Evolutionary conservation across 2,888 invertebrate species (phyloP), one percentile per base, ranked within the genome.

Genomic region (Aporophyla lueneburgensis): DNA sequence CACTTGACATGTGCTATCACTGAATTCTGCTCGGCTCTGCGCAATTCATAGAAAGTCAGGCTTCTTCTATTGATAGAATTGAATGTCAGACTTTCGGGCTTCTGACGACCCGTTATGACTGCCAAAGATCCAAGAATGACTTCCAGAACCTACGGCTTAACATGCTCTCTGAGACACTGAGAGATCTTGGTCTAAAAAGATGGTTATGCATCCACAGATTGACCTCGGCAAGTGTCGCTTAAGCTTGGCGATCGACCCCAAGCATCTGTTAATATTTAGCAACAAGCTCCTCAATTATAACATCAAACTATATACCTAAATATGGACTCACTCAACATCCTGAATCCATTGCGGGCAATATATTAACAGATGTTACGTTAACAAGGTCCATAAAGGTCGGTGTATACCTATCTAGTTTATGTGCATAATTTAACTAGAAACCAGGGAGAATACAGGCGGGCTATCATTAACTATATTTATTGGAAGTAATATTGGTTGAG

Each of bases 261-360:
- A 19, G 27, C 9, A 1, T 5, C 5, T n/a, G n/a, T 54, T 54
- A 54, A n/a, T 5, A 54, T 54, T 54, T 2, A n/a, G 6, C 24
- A 5, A 14, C 2, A 5, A 14, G 2, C 56, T 14, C 0, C 12
- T 46, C 5, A 14, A 24, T 9, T n/a, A 24, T 21, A 33, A 14
- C 5, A 27, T 19, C 27, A 76, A 53, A 53, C n/a, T 65, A n/a
- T n/a, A 24, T 10, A 40, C 4, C 24, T 14, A 76, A 76, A 61
- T 61, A 66, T 40, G 7, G 6, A 75, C 43, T 49, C 19, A 10
- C 12, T 67, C 49, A 53, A 83, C 33, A 67, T 62, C n/a, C 10
- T 67, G 61, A 66, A 62, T 77, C 33, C n/a, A 77, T 83, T 78
- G 66, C 54, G 56, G 33, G 62, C 83, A 62, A 77, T 67, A 3